Percentiles rank a stretch among this genome's conserved stretches.
Conservation (phyloP, 2,113 vertebrate species). For the Otis tarda region DNA sequence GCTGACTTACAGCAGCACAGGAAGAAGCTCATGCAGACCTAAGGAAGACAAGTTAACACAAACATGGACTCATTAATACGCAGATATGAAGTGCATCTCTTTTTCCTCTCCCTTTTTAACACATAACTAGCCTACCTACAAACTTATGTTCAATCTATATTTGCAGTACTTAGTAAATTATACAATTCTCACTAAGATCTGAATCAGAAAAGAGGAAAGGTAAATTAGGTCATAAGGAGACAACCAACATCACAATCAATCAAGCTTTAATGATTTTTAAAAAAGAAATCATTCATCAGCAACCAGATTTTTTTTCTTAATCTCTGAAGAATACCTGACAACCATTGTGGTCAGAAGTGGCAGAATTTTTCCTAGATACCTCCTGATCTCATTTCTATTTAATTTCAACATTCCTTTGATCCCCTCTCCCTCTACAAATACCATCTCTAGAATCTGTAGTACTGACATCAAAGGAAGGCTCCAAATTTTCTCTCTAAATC, state of each 20-base stretch:
- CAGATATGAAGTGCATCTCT: neutral
- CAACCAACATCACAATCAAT: neutral
- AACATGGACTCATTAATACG: neutral
- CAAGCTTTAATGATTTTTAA: neutral
- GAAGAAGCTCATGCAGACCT: neutral
- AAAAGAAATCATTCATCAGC: constrained; percentile 5
- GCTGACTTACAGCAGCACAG: neutral
- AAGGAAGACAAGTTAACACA: neutral
- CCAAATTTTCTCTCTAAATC: neutral
- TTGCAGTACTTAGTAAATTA: neutral
- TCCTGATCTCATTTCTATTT: constrained; percentile 18
- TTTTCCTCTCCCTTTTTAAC: neutral
- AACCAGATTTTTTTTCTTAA: neutral
- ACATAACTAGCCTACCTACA: neutral
- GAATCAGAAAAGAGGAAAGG: constrained; percentile 21
- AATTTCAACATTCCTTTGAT: neutral
- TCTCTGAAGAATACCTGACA: constrained; percentile 29
- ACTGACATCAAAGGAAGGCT: neutral
- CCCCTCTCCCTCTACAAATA: neutral
- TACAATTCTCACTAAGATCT: neutral
- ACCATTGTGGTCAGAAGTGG: neutral
- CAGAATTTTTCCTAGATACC: constrained; percentile 7
- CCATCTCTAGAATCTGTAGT: neutral
- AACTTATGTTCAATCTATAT: neutral
- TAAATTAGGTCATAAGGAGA: constrained; percentile 28